phyloP scores from a whole-genome alignment of 2,113 vertebrate species.

The Meleagris gallopavo region DNA sequence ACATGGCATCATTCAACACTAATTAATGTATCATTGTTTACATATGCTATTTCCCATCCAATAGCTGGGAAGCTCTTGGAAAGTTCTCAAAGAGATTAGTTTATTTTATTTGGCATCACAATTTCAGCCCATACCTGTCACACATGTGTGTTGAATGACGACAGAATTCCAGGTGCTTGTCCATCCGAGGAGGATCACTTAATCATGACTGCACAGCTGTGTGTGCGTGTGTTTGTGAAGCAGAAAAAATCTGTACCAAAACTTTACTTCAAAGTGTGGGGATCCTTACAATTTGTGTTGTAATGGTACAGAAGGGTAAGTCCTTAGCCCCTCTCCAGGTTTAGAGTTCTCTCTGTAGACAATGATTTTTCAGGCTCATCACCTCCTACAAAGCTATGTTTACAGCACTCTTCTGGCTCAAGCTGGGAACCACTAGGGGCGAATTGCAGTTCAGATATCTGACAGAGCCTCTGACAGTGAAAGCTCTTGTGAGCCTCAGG shows the following conservation, averaged over 20 bases:
- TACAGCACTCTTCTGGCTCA: slow-evolving; percentile 35
- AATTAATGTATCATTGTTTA: slow-evolving; percentile 17
- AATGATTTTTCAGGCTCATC: neutral
- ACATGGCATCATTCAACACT: neutral
- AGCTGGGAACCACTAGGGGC: slow-evolving; percentile 24
- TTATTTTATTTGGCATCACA: slow-evolving; percentile 22
- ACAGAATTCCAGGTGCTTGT: slow-evolving; percentile 19
- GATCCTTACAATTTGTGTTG: neutral
- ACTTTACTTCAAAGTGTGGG: neutral
- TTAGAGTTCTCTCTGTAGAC: neutral
- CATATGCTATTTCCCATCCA: neutral
- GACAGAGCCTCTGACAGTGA: neutral
- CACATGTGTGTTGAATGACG: neutral
- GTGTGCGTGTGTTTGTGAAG: neutral
- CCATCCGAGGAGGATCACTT: neutral
- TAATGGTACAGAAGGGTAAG: neutral
- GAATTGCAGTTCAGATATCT: slow-evolving; percentile 46
- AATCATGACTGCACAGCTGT: neutral
- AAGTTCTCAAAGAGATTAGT: neutral
- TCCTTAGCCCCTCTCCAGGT: neutral
- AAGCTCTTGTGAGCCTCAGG: slow-evolving; percentile 17
- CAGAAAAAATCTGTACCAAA: neutral
- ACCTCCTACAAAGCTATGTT: slow-evolving; percentile 7
- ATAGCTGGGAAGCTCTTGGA: neutral
- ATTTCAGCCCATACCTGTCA: neutral